Evolutionary conservation across 1,140 invertebrate genomes (phyloP), one percentile per base, ranked within the genome.

Genomic region (Antheraea mylitta): DNA sequence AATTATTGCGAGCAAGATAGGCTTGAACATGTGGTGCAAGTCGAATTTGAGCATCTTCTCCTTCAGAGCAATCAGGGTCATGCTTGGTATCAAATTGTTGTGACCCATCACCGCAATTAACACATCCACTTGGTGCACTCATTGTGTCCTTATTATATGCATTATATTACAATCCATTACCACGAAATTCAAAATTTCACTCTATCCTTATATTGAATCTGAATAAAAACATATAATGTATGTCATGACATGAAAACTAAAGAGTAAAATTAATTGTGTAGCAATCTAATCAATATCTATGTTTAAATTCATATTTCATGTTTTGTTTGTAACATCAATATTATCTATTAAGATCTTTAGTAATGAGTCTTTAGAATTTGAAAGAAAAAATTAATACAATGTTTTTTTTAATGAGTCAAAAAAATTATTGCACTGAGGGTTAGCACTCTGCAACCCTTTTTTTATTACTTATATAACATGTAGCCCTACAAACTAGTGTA

Each of bases 11-110:
- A 18, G 95, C 95, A 87, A 97, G 90, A 83, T 96, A 96, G 7
- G 94, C 95, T 90, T 96, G 96, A 67, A 97, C 94, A 80, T 96
- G 95, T 9, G 96, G 96, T 63, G 96, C 96, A 84, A 97, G 80
- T 61, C 95, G 94, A 74, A 96, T 95, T 80, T 96, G 96, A 58
- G 94, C 91, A 78, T 94, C 94, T 80, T 96, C 95, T 42, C 95
- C 94, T 67, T 94, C 91, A n/a, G 84, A 90, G 72, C 95, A 95
- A 22, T 94, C 91, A 18, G 48, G 79, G 58, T 90, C 90, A 77
- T 87, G 81, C 67, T 85, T 89, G 53, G 71, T 71, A 69, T 92
- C 89, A 79, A 83, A 88, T 60, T 87, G 81, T 71, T 90, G 85
- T 22, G 86, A 90, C 61, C 81, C 87, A 72, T 87, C 80, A 68